These are phyloP conservation scores for Scolopax mira DNA, from an alignment of 2,113 vertebrate species.

Conservation along the genomic window DNA sequence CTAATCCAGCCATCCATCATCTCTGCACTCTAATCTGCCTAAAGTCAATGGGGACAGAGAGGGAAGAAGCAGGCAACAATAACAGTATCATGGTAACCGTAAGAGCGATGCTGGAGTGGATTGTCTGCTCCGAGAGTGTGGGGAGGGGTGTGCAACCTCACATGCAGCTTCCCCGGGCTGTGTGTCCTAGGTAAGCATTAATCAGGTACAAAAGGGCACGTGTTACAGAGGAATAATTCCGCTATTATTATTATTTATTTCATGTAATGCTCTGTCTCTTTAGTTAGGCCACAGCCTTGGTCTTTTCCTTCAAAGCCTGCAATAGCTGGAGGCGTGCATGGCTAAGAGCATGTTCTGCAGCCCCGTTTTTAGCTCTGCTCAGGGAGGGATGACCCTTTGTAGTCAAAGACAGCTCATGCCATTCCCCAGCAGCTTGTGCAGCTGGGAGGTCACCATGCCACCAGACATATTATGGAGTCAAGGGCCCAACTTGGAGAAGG, in stretches of 20 bases:
- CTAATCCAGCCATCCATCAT: conserved; percentile 45
- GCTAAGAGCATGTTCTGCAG: neutral
- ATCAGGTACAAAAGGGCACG: neutral
- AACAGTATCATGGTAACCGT: neutral
- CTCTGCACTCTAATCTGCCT: conserved; percentile 18
- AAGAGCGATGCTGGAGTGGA: neutral
- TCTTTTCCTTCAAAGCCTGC: neutral
- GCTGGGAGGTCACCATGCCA: neutral
- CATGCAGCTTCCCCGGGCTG: neutral
- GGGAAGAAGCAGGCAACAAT: neutral
- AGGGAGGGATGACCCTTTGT: neutral
- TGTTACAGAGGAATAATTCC: neutral
- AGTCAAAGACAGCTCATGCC: neutral
- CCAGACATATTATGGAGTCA: neutral
- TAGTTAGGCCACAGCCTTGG: neutral
- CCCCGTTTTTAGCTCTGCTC: neutral
- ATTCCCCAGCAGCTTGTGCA: neutral
- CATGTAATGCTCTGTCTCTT: neutral
- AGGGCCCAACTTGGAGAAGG: neutral
- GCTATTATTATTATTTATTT: neutral
- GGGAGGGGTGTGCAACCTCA: neutral
- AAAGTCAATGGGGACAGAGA: conserved; percentile 2
- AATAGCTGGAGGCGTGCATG: fast-evolving
- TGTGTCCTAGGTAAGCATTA: neutral
- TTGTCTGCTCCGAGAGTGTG: neutral